Evolutionary conservation across 2,888 invertebrate species (phyloP).

Genomic region (Nymphalis c-album): DNA sequence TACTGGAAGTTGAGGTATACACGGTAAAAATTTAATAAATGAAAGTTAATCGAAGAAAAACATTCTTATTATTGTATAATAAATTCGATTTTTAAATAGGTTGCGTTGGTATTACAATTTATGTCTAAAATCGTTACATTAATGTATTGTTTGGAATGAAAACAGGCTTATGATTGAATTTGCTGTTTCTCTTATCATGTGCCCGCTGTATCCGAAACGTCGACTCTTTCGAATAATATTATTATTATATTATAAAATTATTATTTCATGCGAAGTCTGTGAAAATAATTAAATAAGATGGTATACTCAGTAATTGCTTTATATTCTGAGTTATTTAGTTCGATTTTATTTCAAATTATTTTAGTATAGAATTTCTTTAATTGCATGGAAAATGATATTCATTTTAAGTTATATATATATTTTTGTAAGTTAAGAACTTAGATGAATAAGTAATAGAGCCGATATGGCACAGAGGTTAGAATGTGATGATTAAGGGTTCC

Average conservation of each 20-base stretch:
- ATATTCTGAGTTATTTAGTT: neutral
- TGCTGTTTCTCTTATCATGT: constrained; percentile 21
- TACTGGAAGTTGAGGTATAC: too few relatives aligned
- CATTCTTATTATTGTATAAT: neutral
- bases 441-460: too few relatives aligned
- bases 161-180: constrained; percentile 28
- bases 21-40: neutral
- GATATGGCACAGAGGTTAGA: too few relatives aligned
- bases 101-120: constrained; percentile 13
- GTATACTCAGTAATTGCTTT: neutral
- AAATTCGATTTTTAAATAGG: neutral
- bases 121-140: constrained; percentile 2
- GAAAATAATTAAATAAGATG: neutral
- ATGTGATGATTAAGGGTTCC: too few relatives aligned
- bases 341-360: neutral
- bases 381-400: too few relatives aligned
- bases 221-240: constrained; percentile 11
- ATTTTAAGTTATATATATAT: too few relatives aligned
- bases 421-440: too few relatives aligned
- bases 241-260: neutral
- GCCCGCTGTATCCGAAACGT: constrained; percentile 7
- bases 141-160: constrained; percentile 23
- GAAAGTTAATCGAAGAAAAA: neutral
- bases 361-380: too few relatives aligned
- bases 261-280: neutral